These are phyloP conservation scores for Arge pagana DNA, from an alignment of 2,888 invertebrate species.

Conservation along the genomic window DNA sequence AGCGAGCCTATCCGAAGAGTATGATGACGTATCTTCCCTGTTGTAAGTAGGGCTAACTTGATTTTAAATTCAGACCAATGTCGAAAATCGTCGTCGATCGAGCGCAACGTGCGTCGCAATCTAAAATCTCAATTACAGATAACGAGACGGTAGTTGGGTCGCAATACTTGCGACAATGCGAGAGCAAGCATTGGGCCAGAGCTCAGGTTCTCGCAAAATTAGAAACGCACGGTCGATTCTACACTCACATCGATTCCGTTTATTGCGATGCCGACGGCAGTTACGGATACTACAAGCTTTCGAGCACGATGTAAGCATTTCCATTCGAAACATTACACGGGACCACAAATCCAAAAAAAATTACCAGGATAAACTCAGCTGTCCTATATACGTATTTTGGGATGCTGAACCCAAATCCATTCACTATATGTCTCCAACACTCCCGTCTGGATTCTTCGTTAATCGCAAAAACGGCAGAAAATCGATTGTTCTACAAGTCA, in stretches of 20 bases:
- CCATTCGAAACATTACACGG: neutral
- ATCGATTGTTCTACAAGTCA: too few species aligned
- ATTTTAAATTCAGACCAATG: constrained; percentile 4
- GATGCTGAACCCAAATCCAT: too few species aligned
- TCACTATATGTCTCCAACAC: too few species aligned
- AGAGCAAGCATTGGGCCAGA: constrained; percentile 66
- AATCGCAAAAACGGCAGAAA: too few species aligned
- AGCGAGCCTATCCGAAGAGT: constrained; percentile 59
- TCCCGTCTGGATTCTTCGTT: too few species aligned
- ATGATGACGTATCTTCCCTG: constrained; percentile 68
- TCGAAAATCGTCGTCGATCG: neutral
- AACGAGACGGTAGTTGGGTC: constrained; percentile 55
- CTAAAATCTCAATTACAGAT: neutral
- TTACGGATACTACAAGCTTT: constrained; percentile 64
- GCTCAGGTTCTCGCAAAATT: constrained; percentile 62
- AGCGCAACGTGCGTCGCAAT: neutral
- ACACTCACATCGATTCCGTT: constrained; percentile 61
- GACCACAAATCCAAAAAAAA: too few species aligned
- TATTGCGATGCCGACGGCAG: constrained; percentile 71
- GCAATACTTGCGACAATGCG: constrained; percentile 70
- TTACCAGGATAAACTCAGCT: too few species aligned
- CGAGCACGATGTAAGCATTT: constrained; percentile 62
- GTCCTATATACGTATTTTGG: too few species aligned
- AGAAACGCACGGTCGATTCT: constrained; percentile 64
- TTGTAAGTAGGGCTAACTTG: constrained; percentile 61